phyloP scores from a whole-genome alignment of 1,140 invertebrate genomes.

The Aradophagus sp. region DNA sequence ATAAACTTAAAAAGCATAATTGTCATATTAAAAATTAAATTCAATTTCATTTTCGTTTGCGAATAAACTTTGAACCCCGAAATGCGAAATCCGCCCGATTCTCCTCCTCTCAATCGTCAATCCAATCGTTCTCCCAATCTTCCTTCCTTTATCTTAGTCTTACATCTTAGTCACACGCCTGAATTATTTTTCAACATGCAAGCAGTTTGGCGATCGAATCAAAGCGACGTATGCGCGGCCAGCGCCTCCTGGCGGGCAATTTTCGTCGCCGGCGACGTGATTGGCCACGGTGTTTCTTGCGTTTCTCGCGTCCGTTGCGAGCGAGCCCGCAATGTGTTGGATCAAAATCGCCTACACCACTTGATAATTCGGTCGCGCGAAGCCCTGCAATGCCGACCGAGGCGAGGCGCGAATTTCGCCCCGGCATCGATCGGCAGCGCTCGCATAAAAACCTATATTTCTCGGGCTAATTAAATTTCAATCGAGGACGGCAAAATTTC shows the following conservation, averaged over 20 bases:
- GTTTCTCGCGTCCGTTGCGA: conserved; percentile 1
- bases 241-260: conserved; percentile 7
- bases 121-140: too few species aligned
- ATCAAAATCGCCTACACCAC: conserved; percentile 26
- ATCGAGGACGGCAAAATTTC: background rate
- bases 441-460: background rate
- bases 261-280: conserved; percentile 3
- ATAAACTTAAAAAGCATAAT: too few species aligned
- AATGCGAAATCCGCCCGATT: too few species aligned
- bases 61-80: too few species aligned
- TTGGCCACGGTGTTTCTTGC: conserved; percentile 9
- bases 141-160: too few species aligned
- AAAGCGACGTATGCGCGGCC: too few species aligned
- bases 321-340: conserved; percentile 19
- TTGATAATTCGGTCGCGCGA: conserved; percentile 28
- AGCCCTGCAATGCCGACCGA: conserved; percentile 36
- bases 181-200: too few species aligned
- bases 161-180: too few species aligned
- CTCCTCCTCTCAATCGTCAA: too few species aligned
- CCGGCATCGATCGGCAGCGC: background rate
- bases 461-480: background rate
- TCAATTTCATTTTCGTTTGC: too few species aligned
- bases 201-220: too few species aligned
- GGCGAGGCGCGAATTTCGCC: conserved; percentile 4
- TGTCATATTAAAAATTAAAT: too few species aligned